Percentiles rank a stretch among this genome's conserved stretches.
These are phyloP conservation scores for Oceanites oceanicus DNA, from an alignment of 2,113 vertebrate genomes.

Conservation along the genomic window DNA sequence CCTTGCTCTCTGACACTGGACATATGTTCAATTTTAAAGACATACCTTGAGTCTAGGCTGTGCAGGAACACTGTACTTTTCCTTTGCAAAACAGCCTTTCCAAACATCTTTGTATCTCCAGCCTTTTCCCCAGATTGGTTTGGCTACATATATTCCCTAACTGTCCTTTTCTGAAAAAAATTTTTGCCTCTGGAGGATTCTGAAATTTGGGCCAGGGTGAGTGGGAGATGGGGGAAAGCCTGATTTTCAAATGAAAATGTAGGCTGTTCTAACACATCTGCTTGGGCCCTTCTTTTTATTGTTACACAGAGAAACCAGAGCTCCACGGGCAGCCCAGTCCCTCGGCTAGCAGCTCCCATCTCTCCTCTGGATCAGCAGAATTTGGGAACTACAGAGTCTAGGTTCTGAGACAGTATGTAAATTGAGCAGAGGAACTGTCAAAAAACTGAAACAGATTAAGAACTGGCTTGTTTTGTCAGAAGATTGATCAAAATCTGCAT, in stretches of 20 bases:
- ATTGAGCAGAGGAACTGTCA: not conserved
- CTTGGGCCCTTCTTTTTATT: not conserved
- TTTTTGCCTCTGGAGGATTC: not conserved
- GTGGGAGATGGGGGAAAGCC: not conserved
- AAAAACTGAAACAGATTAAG: not conserved
- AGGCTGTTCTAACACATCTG: not conserved
- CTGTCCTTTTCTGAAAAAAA: not conserved
- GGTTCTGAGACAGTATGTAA: not conserved
- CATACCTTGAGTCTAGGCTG: not conserved
- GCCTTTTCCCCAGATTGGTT: not conserved
- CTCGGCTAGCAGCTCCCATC: not conserved
- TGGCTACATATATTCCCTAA: not conserved
- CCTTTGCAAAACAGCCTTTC: not conserved
- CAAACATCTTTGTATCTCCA: not conserved
- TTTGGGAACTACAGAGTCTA: not conserved
- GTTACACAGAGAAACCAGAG: not conserved
- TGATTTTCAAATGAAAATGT: not conserved
- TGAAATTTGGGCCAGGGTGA: not conserved
- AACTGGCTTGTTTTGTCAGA: not conserved
- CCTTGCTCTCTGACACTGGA: not conserved
- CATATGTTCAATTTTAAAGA: not conserved
- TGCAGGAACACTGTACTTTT: not conserved
- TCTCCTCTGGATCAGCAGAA: not conserved
- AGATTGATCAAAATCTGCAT: not conserved
- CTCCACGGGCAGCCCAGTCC: not conserved